Conservation (phyloP, 2,888 invertebrate species). For the Congeria kusceri region DNA sequence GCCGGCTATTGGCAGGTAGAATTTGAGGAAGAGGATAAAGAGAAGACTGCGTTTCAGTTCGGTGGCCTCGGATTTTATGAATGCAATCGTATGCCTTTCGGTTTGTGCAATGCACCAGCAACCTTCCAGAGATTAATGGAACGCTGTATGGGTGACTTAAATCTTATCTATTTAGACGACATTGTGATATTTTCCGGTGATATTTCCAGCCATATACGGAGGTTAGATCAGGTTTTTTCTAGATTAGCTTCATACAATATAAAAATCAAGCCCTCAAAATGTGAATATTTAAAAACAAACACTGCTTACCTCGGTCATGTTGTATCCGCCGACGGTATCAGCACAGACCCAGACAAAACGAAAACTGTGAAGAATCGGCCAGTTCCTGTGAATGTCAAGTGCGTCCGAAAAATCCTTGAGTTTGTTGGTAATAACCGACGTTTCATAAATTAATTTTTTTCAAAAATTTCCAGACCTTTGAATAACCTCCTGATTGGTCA, state of each 20-base stretch:
- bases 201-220: conserved; percentile 4
- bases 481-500: conserved; percentile 25
- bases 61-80: conserved; percentile 10
- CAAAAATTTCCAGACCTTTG: conserved; percentile 10
- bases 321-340: conserved; percentile 19
- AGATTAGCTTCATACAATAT: conserved; percentile 11
- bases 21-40: conserved; percentile 20
- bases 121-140: too few species aligned
- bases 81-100: too few species aligned
- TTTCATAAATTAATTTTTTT: conserved; percentile 19
- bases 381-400: conserved; percentile 10
- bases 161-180: too few species aligned
- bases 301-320: conserved; percentile 27
- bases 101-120: too few species aligned
- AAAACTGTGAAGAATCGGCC: conserved; percentile 29
- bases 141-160: too few species aligned
- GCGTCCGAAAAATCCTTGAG: conserved; percentile 21
- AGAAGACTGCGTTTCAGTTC: conserved; percentile 28
- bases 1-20: conserved; percentile 14
- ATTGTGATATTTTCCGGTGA: not conserved
- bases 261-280: conserved; percentile 24
- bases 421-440: conserved; percentile 21
- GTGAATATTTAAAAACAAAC: conserved; percentile 25
- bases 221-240: conserved; percentile 4
- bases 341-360: conserved; percentile 14